Base-by-base conservation (phyloP, 37 sponge, comb jelly and placozoan genomes). In the Aphrocallistes beatrix region DNA sequence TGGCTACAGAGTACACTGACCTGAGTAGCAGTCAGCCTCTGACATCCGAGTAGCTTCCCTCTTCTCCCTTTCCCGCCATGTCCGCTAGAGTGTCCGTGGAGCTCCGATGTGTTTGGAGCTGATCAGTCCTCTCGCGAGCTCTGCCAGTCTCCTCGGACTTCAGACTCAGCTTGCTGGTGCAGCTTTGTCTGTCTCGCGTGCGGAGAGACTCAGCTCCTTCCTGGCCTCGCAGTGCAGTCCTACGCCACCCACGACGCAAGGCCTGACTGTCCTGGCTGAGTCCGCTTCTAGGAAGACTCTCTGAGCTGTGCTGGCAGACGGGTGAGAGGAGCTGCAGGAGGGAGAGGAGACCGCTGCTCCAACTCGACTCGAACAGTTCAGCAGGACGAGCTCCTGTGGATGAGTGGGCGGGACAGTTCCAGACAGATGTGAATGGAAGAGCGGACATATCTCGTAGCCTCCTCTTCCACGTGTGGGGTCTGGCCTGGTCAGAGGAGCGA, bases 201-300 rank as follows among this genome's bases (percentile, higher is more conserved):
- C 23, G 34, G 3, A 60, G 75, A 51, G 86, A 50, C 1, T 85
- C 86, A 17, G 60, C 38, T 51, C 49, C 30, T 1, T 42, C 28
- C 45, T 84, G 16, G 39, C 8, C 50, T 84, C 49, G 30, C 83
- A 85, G 39, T 47, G 60, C 19, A 60, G 39, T 87, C 98, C 98
- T 85, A 90, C 42, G 93, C 89, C 23, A 91, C 89, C 98, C 98
- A 97, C 36, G 93, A 90, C 0, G 93, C 83, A 51, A 83, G 83
- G 90, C 91, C 38, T 83, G 81, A 1, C 89, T 90, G 40, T 94
- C 93, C 37, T 87, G 82, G 92, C 83, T 6, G 98, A 93, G 32
- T 95, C 93, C 87, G 91, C 85, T 38, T 97, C 99, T 39, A 97
- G 88, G 51, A 97, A 87, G 10, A n/a, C n/a, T n/a, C n/a, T n/a